A percentile compares a stretch with the other conserved stretches of the same genome.
Evolutionary conservation across 2,797 vertebrate species (phyloP).

Genomic region (Sebastes elongatus): DNA sequence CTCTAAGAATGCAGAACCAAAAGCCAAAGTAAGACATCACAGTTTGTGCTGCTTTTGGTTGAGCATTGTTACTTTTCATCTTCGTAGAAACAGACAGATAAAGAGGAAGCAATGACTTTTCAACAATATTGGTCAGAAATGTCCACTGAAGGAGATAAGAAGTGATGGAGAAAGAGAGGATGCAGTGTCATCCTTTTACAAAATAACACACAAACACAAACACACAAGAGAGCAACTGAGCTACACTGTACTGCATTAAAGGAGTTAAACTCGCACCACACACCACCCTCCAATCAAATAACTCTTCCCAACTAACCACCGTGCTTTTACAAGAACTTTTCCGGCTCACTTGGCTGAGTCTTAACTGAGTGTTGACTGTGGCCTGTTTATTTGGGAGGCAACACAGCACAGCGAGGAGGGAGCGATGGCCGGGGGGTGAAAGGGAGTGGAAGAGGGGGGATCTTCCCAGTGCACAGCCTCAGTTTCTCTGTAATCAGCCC

Average conservation of each 20-base stretch:
- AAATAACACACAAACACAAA: background rate
- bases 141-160: background rate
- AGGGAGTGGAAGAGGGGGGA: slow-evolving; percentile 11
- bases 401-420: background rate
- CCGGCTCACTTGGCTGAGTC: background rate
- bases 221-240: background rate
- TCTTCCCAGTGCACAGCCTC: slow-evolving; percentile 64
- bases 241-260: background rate
- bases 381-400: slow-evolving; percentile 42
- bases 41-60: background rate
- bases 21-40: background rate
- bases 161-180: background rate
- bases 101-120: slow-evolving; percentile 16
- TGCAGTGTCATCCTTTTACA: background rate
- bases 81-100: background rate
- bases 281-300: background rate
- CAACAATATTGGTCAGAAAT: background rate
- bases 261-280: slow-evolving; percentile 1
- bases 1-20: slow-evolving; percentile 14
- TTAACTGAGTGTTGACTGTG: background rate
- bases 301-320: background rate
- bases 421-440: background rate
- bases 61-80: background rate
- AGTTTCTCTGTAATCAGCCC: slow-evolving; percentile 85
- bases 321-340: slow-evolving; percentile 11